Conservation (phyloP, 2,888 invertebrate species). For the Pachycephus smyrnensis region DNA sequence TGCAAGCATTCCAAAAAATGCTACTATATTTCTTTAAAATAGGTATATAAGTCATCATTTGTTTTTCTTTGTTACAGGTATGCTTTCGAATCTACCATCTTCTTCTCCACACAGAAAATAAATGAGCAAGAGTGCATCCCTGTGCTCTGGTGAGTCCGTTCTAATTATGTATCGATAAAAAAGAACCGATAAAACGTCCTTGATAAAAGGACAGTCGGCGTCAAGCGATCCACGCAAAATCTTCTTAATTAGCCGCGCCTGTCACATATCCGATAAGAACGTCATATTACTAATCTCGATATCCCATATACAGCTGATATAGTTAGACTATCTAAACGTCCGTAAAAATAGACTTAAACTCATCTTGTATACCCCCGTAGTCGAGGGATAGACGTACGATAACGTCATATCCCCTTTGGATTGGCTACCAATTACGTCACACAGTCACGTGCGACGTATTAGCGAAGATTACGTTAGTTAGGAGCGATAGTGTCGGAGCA, state of each 20-base stretch:
- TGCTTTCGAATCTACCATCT: neutral
- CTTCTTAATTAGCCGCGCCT: neutral
- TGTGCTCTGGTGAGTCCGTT: neutral
- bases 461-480: slow-evolving; percentile 51
- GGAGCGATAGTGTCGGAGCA: slow-evolving; percentile 27
- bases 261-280: neutral
- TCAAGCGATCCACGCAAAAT: neutral
- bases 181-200: neutral
- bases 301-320: neutral
- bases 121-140: neutral
- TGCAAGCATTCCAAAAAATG: neutral
- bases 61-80: neutral
- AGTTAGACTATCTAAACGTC: slow-evolving; percentile 39
- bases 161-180: neutral
- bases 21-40: neutral
- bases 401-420: slow-evolving; percentile 31
- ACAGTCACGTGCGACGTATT: slow-evolving; percentile 55
- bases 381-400: slow-evolving; percentile 33
- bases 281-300: neutral
- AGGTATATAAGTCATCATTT: neutral
- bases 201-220: neutral
- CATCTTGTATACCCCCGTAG: neutral
- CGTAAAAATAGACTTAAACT: slow-evolving; percentile 30
- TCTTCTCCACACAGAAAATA: neutral
- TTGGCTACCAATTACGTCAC: slow-evolving; percentile 40